A percentile compares a stretch with the other conserved stretches of the same genome.
Conservation (phyloP, 2,113 vertebrate genomes). For the Gasterosteus nipponicus region DNA sequence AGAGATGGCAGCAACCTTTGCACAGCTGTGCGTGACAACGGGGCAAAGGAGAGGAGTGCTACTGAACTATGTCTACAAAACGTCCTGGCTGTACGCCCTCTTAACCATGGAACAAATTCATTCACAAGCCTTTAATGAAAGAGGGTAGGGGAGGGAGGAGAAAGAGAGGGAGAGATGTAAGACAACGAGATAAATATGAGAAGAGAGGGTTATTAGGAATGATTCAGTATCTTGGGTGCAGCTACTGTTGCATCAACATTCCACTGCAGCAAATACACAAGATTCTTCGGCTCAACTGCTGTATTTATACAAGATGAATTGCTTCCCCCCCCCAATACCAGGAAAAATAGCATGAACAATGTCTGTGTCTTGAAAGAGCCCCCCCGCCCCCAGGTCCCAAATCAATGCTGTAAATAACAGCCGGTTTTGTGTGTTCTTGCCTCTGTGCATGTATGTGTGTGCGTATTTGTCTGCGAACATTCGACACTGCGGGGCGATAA, state of each 20-base stretch:
- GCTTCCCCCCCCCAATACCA: neutral
- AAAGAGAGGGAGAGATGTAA: neutral
- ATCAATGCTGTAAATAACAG: constrained; percentile 69
- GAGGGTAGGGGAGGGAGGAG: neutral
- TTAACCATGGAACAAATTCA: constrained; percentile 62
- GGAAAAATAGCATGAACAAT: neutral
- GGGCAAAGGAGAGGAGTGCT: constrained; percentile 50
- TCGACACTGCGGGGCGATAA: constrained; percentile 48
- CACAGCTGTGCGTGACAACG: constrained; percentile 39
- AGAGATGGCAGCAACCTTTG: constrained; percentile 49
- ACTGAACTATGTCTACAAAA: constrained; percentile 55
- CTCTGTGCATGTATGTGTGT: neutral
- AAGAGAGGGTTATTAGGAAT: neutral
- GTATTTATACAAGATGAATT: constrained; percentile 1
- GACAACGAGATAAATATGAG: neutral
- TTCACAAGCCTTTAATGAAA: constrained; percentile 47
- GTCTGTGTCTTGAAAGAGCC: constrained; percentile 10
- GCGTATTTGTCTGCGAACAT: constrained; percentile 2
- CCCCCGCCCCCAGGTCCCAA: constrained; percentile 40
- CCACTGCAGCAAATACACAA: neutral
- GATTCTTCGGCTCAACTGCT: neutral
- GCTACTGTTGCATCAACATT: constrained; percentile 11
- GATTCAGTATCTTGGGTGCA: constrained; percentile 9
- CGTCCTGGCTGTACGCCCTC: constrained; percentile 40
- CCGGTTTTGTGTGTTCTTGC: neutral